Evolutionary conservation across 2,888 invertebrate genomes (phyloP).

Genomic region (Unio delphinus): DNA sequence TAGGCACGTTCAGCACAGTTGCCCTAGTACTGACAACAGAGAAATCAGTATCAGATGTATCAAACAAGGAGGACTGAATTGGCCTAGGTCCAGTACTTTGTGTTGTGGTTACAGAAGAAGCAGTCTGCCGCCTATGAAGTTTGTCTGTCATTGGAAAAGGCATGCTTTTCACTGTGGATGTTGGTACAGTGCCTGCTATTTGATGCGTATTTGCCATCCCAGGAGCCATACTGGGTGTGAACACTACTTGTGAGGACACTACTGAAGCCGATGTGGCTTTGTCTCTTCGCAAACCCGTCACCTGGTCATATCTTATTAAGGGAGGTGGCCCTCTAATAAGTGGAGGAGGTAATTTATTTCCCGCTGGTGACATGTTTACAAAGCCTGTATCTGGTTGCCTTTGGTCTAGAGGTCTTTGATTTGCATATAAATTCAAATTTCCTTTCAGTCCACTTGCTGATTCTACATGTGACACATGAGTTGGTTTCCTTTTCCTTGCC

Average conservation of each 20-base stretch:
- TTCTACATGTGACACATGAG: slow-evolving; percentile 4
- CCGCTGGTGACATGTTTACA: neutral
- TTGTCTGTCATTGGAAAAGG: slow-evolving; percentile 24
- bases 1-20: slow-evolving; percentile 48
- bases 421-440: neutral
- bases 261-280: neutral
- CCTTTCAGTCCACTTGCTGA: no score
- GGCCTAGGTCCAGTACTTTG: slow-evolving; percentile 11
- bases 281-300: slow-evolving; percentile 14
- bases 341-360: slow-evolving; percentile 27
- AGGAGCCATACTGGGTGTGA: neutral
- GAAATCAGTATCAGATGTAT: slow-evolving; percentile 24
- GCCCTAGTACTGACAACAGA: slow-evolving; percentile 15
- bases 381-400: neutral
- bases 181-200: slow-evolving; percentile 3
- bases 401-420: slow-evolving; percentile 5
- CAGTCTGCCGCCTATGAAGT: slow-evolving; percentile 10
- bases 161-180: slow-evolving; percentile 6
- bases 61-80: slow-evolving; percentile 26
- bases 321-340: slow-evolving; percentile 48
- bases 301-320: slow-evolving; percentile 33
- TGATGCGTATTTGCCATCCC: slow-evolving; percentile 4
- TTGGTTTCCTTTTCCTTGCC: slow-evolving; percentile 25
- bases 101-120: slow-evolving; percentile 4
- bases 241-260: neutral